phyloP scores from a whole-genome alignment of 2,888 invertebrate species.

The Cerastis leucographa region DNA sequence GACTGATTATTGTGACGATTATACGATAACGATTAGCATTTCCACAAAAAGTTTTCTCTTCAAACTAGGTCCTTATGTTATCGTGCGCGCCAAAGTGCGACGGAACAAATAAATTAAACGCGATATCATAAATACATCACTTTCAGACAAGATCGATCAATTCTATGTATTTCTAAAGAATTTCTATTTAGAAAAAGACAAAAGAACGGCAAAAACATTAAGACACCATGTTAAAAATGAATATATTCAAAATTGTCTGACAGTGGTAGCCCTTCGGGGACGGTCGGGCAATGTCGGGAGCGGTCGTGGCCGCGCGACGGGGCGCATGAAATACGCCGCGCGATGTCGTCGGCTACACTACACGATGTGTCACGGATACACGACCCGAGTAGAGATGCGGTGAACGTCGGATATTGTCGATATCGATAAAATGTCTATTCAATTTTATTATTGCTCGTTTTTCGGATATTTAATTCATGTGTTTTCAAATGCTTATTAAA shows the following conservation, averaged over 20 bases:
- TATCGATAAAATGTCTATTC: constrained; percentile 47
- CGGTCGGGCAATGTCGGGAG: constrained; percentile 60
- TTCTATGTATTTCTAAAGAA: constrained; percentile 15
- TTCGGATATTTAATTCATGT: not conserved
- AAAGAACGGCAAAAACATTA: constrained; percentile 10
- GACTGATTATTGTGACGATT: not conserved
- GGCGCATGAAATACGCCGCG: constrained; percentile 85
- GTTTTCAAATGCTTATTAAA: not conserved
- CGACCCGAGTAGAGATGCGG: constrained; percentile 73
- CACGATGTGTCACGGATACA: constrained; percentile 86
- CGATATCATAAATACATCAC: constrained; percentile 33
- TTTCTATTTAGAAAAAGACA: constrained; percentile 13
- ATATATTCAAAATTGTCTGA: constrained; percentile 27
- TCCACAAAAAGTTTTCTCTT: not conserved
- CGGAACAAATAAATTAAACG: constrained; percentile 24
- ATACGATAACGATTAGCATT: not conserved
- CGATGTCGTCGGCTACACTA: constrained; percentile 73
- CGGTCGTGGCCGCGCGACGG: constrained; percentile 75
- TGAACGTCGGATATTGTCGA: constrained; percentile 39
- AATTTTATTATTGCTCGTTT: not conserved
- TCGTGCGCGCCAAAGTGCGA: not conserved
- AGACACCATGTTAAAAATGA: not conserved
- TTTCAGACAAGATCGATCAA: constrained; percentile 20
- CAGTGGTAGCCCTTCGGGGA: constrained; percentile 54
- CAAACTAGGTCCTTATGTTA: not conserved